Percentiles rank a stretch among this genome's conserved stretches.
phyloP scores from a whole-genome alignment of 2,113 vertebrate species.

The Podarcis muralis region DNA sequence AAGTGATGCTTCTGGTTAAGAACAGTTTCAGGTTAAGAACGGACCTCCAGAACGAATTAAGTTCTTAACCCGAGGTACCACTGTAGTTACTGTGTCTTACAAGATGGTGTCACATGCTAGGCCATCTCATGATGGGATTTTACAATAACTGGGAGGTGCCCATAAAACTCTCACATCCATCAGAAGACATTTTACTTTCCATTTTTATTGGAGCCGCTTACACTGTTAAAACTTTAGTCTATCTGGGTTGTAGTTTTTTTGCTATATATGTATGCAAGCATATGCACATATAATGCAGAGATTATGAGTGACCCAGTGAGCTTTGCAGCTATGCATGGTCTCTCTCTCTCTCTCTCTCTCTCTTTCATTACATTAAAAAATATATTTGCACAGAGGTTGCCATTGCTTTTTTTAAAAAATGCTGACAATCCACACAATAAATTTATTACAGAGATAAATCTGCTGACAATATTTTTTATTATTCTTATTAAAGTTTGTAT shows the following conservation, averaged over 20 bases:
- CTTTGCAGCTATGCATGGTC: no score
- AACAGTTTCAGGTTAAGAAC: no score
- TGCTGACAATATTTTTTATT: conserved; percentile 31
- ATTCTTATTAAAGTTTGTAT: conserved; percentile 36
- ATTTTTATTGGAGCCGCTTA: conserved; percentile 12
- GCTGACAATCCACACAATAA: conserved; percentile 33
- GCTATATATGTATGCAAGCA: background rate
- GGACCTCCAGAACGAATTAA: no score
- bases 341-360: no score
- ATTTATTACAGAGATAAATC: conserved; percentile 22
- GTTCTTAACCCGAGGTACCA: no score
- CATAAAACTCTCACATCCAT: accelerated
- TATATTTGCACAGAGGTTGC: background rate
- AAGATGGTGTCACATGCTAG: background rate
- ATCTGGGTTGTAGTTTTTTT: background rate
- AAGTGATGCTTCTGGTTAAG: no score
- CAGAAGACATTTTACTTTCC: background rate
- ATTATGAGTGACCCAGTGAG: background rate
- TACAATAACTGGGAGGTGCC: background rate
- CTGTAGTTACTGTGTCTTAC: background rate
- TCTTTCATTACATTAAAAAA: background rate
- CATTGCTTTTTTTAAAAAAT: conserved; percentile 10
- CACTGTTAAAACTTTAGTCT: background rate
- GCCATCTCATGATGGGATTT: background rate
- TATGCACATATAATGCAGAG: background rate